Evolutionary conservation across 2,113 vertebrate species (phyloP), one percentile per base, ranked within the genome.

Genomic region (Rhinopomastus cyanomelas): DNA sequence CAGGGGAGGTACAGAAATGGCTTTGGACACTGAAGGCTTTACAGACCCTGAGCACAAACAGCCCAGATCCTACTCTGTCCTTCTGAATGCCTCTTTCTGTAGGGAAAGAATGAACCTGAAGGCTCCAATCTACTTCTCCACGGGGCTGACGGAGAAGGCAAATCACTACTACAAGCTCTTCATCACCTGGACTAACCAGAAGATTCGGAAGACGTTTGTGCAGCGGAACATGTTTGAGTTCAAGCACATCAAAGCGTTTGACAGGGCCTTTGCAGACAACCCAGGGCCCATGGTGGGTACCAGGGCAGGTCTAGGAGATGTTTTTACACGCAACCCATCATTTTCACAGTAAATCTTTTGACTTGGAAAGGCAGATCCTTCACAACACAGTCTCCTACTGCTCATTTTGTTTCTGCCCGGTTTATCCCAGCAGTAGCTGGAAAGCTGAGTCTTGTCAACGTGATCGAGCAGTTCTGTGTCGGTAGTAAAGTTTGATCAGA

Each of bases 191-290:
- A 99, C 99, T 56, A 99, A 99, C 78, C 99, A 99, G 97, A 99
- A 99, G 93, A 99, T 99, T 77, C 96, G 99, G 44, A 99, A 99
- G 52, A 99, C 99, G 1, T 99, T 99, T 16, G 99, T 99, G 17
- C 99, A 99, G 95, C 98, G 99, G 92, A 99, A 99, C 96, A 99
- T 99, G 99, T 99, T 99, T 84, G 99, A 99, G 84, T 99, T 99
- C 95, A 99, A 99, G 76, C 99, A 99, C 96, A 99, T 99, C 94
- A 99, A 99, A 92, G 96, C 99, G 9, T 99, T 99, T 2, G 99
- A 99, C 87, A 97, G 99, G 44, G 98, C 99, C 5, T 99, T 99
- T 11, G 98, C 98, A 0, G 99, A 99, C 93, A 99, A 99, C 67
- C 99, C 99, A 0, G 99, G 99, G 12, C 99, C 99, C 0, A 99